Evolutionary conservation across 2,888 invertebrate species (phyloP), one percentile per base, ranked within the genome.

Genomic region (Nymphalis urticae): DNA sequence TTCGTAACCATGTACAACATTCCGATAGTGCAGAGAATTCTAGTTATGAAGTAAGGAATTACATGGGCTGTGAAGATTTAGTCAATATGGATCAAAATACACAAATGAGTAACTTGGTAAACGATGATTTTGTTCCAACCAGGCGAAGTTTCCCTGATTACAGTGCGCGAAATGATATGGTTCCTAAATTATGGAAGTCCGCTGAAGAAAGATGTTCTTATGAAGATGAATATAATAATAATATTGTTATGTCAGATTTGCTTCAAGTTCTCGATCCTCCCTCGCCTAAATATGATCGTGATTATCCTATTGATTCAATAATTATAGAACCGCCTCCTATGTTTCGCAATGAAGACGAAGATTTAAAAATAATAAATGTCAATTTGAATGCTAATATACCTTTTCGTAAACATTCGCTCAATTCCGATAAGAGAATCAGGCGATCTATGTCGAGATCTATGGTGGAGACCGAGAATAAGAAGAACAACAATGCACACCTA

Each of bases 131-230:
- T 74, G 73, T 90, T 79, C 74, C 89, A 72, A 93, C 93, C 48
- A 90, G 95, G 42, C 95, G 95, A 75, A 96, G 95, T 81, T 95
- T 95, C 84, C 96, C 96, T 9, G 94, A 94, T 74, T 93, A 93
- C 69, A 94, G 94, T 80, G 93, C 94, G 17, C 90, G 84, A 76
- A 85, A 79, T 69, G 89, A 88, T 59, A 71, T 79, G 13, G 76
- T 84, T 9, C 83, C 85, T 19, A 92, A 92, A 73, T 84, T 81
- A 47, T 92, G 92, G 92, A 92, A 90, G 76, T 92, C 92, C 8
- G 85, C 88, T 24, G 92, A 92, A 73, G 92, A 90, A 72, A 82
- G 78, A 64, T 88, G 85, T 73, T 83, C 77, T 66, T 79, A 74
- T 10, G 80, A 82, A 53, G 81, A 85, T 64, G 78, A 78, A 32